Evolutionary conservation across 2,113 vertebrate species (phyloP).

Genomic region (Sprattus sprattus): DNA sequence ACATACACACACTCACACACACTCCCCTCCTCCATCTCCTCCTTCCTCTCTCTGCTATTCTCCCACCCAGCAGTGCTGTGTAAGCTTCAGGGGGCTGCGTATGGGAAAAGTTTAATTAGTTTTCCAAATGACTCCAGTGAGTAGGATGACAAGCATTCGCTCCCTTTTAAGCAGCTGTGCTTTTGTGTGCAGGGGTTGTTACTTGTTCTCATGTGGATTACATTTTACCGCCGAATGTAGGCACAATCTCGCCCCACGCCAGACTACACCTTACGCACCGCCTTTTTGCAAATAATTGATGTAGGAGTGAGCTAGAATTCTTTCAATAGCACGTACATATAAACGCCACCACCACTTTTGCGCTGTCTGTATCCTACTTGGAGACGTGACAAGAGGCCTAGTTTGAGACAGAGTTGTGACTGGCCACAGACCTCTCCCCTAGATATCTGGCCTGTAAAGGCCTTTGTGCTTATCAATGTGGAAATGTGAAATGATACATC

Average conservation of each 20-base stretch:
- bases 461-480: not conserved
- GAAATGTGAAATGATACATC: not conserved
- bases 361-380: not conserved
- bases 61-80: constrained; percentile 35
- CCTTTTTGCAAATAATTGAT: not conserved
- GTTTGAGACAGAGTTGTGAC: not conserved
- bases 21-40: not conserved
- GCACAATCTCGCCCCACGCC: constrained; percentile 3
- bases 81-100: constrained; percentile 48
- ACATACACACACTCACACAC: not conserved
- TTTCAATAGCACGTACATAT: not conserved
- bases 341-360: not conserved
- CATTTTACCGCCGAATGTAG: constrained; percentile 1
- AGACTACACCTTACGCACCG: not conserved
- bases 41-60: not conserved
- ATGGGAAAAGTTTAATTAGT: constrained; percentile 61
- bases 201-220: constrained; percentile 27
- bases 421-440: not conserved
- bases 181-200: constrained; percentile 25
- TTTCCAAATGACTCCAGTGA: constrained; percentile 57
- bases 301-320: not conserved
- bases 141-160: constrained; percentile 44
- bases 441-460: not conserved
- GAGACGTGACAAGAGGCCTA: not conserved
- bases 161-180: constrained; percentile 34